Conservation (phyloP, 2,888 invertebrate species). For the Monochamus alternatus region DNA sequence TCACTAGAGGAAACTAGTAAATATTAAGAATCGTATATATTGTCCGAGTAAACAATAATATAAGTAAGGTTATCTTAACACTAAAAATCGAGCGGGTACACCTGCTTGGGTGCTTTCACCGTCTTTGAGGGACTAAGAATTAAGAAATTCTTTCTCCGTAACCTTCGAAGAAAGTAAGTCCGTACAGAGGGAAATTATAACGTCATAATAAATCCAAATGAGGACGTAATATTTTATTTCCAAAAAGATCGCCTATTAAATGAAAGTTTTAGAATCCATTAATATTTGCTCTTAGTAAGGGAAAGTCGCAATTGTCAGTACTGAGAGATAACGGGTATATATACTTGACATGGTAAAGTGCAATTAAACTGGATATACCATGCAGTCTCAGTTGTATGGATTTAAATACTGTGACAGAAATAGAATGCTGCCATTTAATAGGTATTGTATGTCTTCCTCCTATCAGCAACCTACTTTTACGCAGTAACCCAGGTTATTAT, state of each 20-base stretch:
- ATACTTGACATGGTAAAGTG: no score
- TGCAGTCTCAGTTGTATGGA: no score
- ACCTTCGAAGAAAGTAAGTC: slow-evolving; percentile 59
- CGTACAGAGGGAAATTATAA: slow-evolving; percentile 41
- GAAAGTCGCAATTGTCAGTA: slow-evolving; percentile 18
- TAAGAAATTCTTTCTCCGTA: slow-evolving; percentile 58
- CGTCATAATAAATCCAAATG: slow-evolving; percentile 53
- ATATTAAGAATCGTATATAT: slow-evolving; percentile 2
- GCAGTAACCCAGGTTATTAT: no score
- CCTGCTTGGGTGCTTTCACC: slow-evolving; percentile 61
- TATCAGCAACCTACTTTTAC: no score
- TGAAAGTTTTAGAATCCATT: slow-evolving; percentile 35
- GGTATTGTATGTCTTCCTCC: no score
- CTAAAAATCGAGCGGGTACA: slow-evolving; percentile 50
- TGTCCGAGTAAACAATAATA: slow-evolving; percentile 25
- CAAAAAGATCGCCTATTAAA: slow-evolving; percentile 35
- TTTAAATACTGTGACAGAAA: no score
- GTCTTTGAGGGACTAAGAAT: slow-evolving; percentile 57
- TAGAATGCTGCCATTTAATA: no score
- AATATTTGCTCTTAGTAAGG: slow-evolving; percentile 22
- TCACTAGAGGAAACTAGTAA: slow-evolving; percentile 9
- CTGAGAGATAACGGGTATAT: no score
- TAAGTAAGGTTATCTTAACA: slow-evolving; percentile 32
- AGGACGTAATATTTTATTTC: slow-evolving; percentile 51
- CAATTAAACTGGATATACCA: no score